A percentile compares a stretch with the other conserved stretches of the same genome.
phyloP scores from a whole-genome alignment of 2,888 invertebrate species.

The Polyommatus iphigenia region DNA sequence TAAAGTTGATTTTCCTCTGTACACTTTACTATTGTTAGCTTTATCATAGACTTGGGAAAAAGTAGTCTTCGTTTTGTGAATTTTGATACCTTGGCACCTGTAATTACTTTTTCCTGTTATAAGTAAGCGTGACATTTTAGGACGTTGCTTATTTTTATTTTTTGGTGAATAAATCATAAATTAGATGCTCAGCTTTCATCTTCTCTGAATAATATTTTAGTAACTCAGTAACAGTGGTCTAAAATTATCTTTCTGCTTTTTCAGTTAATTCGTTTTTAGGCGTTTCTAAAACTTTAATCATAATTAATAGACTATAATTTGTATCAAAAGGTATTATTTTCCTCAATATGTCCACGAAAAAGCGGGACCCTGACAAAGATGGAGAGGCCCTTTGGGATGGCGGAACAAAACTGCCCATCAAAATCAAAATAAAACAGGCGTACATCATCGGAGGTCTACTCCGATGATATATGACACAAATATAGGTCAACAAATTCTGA shows the following conservation, averaged over 20 bases:
- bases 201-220: neutral
- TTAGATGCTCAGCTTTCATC: neutral
- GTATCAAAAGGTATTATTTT: neutral
- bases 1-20: neutral
- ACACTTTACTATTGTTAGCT: slow-evolving; percentile 21
- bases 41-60: slow-evolving; percentile 20
- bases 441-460: no score
- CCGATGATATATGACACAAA: neutral
- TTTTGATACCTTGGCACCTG: slow-evolving; percentile 16
- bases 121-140: neutral
- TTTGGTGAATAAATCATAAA: neutral
- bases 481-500: neutral
- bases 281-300: neutral
- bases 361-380: neutral
- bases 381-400: neutral
- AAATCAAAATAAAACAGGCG: slow-evolving; percentile 2
- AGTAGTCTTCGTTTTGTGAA: slow-evolving; percentile 14
- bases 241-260: neutral
- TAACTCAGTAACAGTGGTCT: neutral
- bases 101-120: slow-evolving; percentile 9
- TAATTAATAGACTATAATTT: neutral
- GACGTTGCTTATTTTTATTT: neutral
- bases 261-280: neutral
- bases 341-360: neutral
- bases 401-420: slow-evolving; percentile 7